Conservation (phyloP, 2,797 vertebrate genomes). For the Crenichthys baileyi region DNA sequence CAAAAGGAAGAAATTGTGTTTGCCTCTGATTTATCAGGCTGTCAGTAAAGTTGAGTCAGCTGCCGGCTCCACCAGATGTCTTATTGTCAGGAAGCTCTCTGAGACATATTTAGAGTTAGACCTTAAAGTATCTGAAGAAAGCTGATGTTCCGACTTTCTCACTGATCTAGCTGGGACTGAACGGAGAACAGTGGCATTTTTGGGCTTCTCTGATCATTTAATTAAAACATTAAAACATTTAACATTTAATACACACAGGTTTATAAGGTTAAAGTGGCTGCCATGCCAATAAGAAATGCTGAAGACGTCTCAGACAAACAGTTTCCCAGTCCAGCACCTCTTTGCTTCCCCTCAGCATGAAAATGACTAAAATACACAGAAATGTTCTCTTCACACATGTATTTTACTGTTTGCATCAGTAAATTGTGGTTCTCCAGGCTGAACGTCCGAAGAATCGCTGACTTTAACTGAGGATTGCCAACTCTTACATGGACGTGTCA, state of each 20-base stretch:
- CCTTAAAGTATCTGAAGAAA: not conserved
- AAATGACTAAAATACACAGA: not conserved
- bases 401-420: constrained; percentile 28
- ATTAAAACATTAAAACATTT: not conserved
- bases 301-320: not conserved
- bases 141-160: constrained; percentile 1
- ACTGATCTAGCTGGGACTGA: not conserved
- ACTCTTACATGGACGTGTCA: constrained; percentile 26
- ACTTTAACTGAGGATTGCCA: constrained; percentile 39
- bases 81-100: not conserved
- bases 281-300: not conserved
- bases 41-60: constrained; percentile 12
- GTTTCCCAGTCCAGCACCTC: not conserved
- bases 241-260: not conserved
- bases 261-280: not conserved
- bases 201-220: not conserved
- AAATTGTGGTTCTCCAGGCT: constrained; percentile 4
- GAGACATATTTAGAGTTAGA: not conserved
- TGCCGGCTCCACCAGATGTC: not conserved
- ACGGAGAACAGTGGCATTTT: not conserved
- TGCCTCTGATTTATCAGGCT: constrained; percentile 2
- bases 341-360: not conserved
- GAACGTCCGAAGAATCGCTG: constrained; percentile 51
- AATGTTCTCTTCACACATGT: constrained; percentile 5
- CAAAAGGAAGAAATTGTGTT: not conserved